Percentiles rank a stretch among this genome's conserved stretches.
These are phyloP conservation scores for Platycheirus albimanus DNA, from an alignment of 2,888 invertebrate species.

Conservation along the genomic window DNA sequence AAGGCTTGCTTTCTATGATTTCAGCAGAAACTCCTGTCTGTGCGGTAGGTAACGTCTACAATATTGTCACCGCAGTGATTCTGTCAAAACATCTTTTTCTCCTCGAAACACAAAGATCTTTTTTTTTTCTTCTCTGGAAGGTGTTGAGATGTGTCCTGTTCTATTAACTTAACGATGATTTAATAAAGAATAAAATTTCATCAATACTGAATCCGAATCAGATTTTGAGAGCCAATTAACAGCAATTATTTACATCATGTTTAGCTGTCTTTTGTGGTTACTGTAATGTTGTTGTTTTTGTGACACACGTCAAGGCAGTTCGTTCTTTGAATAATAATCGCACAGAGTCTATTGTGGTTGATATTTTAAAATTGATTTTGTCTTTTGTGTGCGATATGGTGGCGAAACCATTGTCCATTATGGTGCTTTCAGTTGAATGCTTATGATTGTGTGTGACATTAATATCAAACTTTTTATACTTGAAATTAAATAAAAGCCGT, in stretches of 20 bases:
- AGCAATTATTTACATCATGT: not conserved
- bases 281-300: not conserved
- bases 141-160: too few relatives aligned
- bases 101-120: not conserved
- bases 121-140: too few relatives aligned
- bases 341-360: not conserved
- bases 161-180: too few relatives aligned
- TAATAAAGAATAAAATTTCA: too few relatives aligned
- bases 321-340: constrained; percentile 1
- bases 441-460: too few relatives aligned
- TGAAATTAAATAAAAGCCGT: too few relatives aligned
- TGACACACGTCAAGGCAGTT: constrained; percentile 9
- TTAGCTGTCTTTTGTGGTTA: not conserved
- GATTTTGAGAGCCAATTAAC: too few relatives aligned
- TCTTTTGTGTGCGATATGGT: too few relatives aligned
- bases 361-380: not conserved
- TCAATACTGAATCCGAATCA: too few relatives aligned
- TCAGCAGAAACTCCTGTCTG: constrained; percentile 18
- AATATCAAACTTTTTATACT: too few relatives aligned
- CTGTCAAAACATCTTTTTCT: not conserved
- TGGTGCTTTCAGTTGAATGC: not conserved
- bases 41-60: constrained; percentile 15
- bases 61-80: constrained; percentile 2
- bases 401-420: not conserved
- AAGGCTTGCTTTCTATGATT: not conserved